Evolutionary conservation across 1,140 invertebrate genomes (phyloP).

Genomic region (Conopomorpha cramerella): DNA sequence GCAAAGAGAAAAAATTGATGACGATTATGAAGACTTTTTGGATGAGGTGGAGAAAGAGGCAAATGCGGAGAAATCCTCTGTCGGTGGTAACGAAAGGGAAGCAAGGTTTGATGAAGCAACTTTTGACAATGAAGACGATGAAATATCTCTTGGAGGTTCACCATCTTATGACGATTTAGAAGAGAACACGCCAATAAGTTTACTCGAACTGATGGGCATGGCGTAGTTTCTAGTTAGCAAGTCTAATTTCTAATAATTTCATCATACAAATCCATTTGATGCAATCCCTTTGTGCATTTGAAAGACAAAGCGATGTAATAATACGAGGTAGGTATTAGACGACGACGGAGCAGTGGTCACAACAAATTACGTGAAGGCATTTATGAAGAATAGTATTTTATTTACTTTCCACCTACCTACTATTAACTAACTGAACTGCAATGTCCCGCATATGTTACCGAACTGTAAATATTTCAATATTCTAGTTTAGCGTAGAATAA

Average conservation of each 20-base stretch:
- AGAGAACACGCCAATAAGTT: conserved; percentile 17
- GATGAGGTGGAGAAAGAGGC: conserved; percentile 17
- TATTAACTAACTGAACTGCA: too few relatives aligned
- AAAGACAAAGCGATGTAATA: too few relatives aligned
- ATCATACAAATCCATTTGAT: too few relatives aligned
- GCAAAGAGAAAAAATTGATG: conserved; percentile 21
- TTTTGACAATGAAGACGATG: conserved; percentile 19
- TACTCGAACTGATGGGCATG: conserved; percentile 49
- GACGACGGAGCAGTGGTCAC: too few relatives aligned
- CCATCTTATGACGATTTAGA: conserved; percentile 4
- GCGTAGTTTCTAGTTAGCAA: too few relatives aligned
- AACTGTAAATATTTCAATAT: conserved; percentile 40
- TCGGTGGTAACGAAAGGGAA: conserved; percentile 15
- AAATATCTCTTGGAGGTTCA: conserved; percentile 2
- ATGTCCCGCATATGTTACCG: too few relatives aligned
- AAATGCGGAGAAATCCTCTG: conserved; percentile 10
- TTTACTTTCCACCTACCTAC: too few relatives aligned
- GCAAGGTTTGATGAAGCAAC: conserved; percentile 8
- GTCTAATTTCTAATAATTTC: too few relatives aligned
- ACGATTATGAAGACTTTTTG: conserved; percentile 35
- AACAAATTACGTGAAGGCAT: too few relatives aligned
- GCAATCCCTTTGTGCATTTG: too few relatives aligned
- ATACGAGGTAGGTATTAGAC: too few relatives aligned
- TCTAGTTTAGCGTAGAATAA: conserved; percentile 32
- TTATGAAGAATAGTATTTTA: too few relatives aligned